Conservation (phyloP, 1,140 invertebrate genomes). For the Tribolium castaneum region DNA sequence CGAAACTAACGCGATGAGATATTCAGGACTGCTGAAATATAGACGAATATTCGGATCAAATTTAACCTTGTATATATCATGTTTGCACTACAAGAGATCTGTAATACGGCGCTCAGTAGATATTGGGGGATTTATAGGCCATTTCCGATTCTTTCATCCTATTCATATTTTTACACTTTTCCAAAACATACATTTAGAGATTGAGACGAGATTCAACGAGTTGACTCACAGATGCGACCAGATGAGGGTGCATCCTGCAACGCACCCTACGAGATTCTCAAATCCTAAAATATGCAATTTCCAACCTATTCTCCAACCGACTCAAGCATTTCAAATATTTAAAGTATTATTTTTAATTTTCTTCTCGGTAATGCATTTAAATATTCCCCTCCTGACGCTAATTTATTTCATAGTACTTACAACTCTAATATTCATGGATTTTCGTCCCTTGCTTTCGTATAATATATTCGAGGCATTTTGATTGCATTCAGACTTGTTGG, state of each 20-base stretch:
- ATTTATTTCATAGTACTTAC: conserved; percentile 3
- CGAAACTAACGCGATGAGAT: conserved; percentile 42
- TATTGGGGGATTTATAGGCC: conserved; percentile 49
- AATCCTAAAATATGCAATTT: background rate
- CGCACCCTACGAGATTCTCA: background rate
- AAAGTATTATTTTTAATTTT: background rate
- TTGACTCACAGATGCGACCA: conserved; percentile 23
- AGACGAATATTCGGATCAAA: conserved; percentile 51
- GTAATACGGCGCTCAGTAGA: conserved; percentile 44
- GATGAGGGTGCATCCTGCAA: background rate
- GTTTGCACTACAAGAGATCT: conserved; percentile 48
- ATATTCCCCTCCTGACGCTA: conserved; percentile 2
- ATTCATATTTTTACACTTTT: conserved; percentile 48
- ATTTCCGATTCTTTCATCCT: conserved; percentile 44
- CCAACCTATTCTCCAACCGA: background rate
- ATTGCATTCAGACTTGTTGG: background rate
- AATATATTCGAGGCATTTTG: conserved; percentile 4
- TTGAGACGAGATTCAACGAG: conserved; percentile 11
- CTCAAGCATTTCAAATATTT: too few species aligned
- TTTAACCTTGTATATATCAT: conserved; percentile 49
- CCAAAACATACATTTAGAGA: conserved; percentile 33
- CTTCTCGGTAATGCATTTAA: background rate
- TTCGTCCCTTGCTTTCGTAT: conserved; percentile 1
- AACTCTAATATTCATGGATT: conserved; percentile 15
- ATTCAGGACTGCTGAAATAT: conserved; percentile 47